Conservation (phyloP, 1,140 invertebrate species). For the Hyles vespertilio region DNA sequence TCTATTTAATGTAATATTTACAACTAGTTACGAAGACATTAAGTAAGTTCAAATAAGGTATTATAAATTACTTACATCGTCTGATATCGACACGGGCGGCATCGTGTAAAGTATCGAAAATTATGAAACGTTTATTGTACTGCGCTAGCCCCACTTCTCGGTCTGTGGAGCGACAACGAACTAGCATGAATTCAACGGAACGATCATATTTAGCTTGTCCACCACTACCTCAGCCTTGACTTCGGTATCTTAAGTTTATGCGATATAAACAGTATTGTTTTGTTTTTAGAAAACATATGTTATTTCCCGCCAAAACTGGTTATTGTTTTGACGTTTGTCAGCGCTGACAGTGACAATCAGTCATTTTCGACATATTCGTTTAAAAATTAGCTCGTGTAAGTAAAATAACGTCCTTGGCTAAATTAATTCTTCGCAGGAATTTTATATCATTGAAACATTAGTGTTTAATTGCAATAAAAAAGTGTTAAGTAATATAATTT, state of each 20-base stretch:
- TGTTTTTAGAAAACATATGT: constrained; percentile 15
- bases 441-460: no score
- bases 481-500: no score
- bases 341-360: neutral
- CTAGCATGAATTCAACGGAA: constrained; percentile 36
- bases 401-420: no score
- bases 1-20: no score
- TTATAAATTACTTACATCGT: constrained; percentile 47
- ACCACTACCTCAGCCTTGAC: constrained; percentile 41
- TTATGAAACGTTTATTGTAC: neutral
- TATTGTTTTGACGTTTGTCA: no score
- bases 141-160: constrained; percentile 13
- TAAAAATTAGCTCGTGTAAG: no score
- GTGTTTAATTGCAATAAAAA: no score
- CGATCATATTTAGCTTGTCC: constrained; percentile 45
- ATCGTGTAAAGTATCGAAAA: constrained; percentile 28
- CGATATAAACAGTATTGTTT: constrained; percentile 5
- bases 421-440: no score
- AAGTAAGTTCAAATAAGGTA: constrained; percentile 8
- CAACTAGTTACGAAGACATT: no score
- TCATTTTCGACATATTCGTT: neutral
- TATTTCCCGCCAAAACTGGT: neutral
- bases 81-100: constrained; percentile 64
- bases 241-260: constrained; percentile 24
- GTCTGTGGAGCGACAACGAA: constrained; percentile 29